Base-by-base conservation (phyloP, 2,113 vertebrate genomes). In the Catagonus wagneri region DNA sequence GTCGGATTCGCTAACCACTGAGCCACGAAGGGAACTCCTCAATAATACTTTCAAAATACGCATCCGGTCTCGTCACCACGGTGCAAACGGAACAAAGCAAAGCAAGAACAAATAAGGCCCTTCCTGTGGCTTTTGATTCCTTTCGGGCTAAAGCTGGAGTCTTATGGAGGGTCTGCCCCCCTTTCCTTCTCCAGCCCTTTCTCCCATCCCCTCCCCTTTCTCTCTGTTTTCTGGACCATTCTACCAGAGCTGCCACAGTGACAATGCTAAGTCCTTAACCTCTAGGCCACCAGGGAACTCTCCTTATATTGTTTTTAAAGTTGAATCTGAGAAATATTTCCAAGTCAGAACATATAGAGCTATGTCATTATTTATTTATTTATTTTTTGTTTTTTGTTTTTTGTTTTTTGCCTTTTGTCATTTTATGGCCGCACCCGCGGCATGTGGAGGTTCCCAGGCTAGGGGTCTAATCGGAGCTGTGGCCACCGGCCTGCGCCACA, bases 241-340 rank as follows among this genome's bases (percentile, higher is more conserved):
- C 10, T 17, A 44, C 44, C 44, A 44, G 44, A 44, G 8, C 5
- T 44, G 44, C 44, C 4, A 44, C 44, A 44, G 44, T 44, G 44
- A 44, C 44, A 44, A 44, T 44, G 8, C 44, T 44, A 44, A 44
- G 44, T 44, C 44, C 44, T 44, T 44, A 44, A 44, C 44, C 44
- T 44, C 44, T 44, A 44, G 44, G 44, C 44, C 44, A 44, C 44
- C 44, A 44, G 44, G 44, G 44, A 44, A 44, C 44, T 44, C 44
- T 8, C 44, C 8, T 44, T 50, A 14, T 72, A 20, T 23, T 69
- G 54, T 52, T 85, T 91, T 80, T 66, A 14, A 74, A 60, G 36
- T 85, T 93, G 36, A 90, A 86, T 94, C 60, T 93, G 23, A 22
- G 15, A 68, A 90, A 71, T 90, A 85, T 36, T 74, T 86, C 54